A percentile compares a stretch with the other conserved stretches of the same genome.
Evolutionary conservation across 2,113 vertebrate genomes (phyloP).

Genomic region (Perca fluviatilis): DNA sequence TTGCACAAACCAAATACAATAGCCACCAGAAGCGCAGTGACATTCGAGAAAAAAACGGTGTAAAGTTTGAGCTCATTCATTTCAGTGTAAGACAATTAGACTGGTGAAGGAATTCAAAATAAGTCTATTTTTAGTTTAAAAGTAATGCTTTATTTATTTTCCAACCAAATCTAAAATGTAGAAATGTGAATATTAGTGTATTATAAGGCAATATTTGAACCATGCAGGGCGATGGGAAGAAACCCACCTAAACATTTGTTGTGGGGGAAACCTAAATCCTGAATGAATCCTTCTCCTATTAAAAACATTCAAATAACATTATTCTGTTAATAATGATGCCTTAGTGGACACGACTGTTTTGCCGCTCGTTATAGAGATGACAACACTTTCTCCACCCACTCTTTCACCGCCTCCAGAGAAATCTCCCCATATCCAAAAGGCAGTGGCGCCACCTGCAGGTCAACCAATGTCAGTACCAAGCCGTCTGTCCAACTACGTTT

Average conservation of each 20-base stretch:
- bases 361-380: background rate
- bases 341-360: background rate
- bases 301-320: background rate
- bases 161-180: background rate
- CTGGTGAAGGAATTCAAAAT: background rate
- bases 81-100: background rate
- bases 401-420: background rate
- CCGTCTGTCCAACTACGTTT: background rate
- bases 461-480: rapidly evolving
- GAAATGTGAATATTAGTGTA: background rate
- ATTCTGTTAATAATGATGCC: background rate
- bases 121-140: background rate
- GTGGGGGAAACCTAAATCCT: background rate
- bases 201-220: background rate
- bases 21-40: background rate
- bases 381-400: background rate
- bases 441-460: conserved; percentile 55
- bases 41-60: background rate
- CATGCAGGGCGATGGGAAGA: background rate
- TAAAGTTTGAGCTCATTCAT: background rate
- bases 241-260: background rate
- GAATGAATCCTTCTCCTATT: background rate
- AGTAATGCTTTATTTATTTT: background rate
- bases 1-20: background rate
- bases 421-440: background rate